Percentiles rank a stretch among this genome's conserved stretches.
These are phyloP conservation scores for Mythimna vitellina DNA, from an alignment of 2,888 invertebrate genomes.

Conservation along the genomic window DNA sequence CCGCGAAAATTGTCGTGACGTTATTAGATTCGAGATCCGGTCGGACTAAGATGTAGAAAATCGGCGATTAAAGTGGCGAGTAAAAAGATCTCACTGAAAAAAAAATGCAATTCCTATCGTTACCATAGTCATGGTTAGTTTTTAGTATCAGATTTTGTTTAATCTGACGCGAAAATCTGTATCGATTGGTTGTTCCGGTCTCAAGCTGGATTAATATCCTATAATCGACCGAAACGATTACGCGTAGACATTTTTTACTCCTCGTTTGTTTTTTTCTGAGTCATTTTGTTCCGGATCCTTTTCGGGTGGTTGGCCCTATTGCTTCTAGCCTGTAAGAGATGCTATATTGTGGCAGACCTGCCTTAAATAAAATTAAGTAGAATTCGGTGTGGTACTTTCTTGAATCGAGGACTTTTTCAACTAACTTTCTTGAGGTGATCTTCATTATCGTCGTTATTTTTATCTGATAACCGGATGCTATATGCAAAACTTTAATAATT, in stretches of 20 bases:
- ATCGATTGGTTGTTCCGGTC: neutral
- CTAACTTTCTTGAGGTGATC: neutral
- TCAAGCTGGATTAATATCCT: neutral
- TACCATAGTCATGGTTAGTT: neutral
- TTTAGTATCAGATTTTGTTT: neutral
- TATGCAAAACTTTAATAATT: neutral
- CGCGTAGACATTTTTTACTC: too few relatives aligned
- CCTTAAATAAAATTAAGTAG: too few relatives aligned
- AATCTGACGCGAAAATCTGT: neutral
- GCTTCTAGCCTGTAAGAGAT: too few relatives aligned
- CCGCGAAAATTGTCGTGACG: neutral
- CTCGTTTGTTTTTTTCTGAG: too few relatives aligned
- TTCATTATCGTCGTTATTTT: neutral
- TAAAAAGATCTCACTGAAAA: neutral
- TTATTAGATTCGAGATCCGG: slow-evolving; percentile 1
- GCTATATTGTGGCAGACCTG: too few relatives aligned
- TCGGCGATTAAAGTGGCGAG: neutral
- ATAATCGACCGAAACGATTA: too few relatives aligned
- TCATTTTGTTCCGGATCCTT: too few relatives aligned
- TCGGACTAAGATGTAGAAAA: neutral
- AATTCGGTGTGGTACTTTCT: neutral
- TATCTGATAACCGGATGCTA: too few relatives aligned
- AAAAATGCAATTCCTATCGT: neutral
- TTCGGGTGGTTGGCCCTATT: too few relatives aligned
- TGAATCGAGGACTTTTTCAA: neutral